A percentile compares a stretch with the other conserved stretches of the same genome.
Evolutionary conservation across 2,888 invertebrate species (phyloP).

Genomic region (Zygothrica quintamaculata): DNA sequence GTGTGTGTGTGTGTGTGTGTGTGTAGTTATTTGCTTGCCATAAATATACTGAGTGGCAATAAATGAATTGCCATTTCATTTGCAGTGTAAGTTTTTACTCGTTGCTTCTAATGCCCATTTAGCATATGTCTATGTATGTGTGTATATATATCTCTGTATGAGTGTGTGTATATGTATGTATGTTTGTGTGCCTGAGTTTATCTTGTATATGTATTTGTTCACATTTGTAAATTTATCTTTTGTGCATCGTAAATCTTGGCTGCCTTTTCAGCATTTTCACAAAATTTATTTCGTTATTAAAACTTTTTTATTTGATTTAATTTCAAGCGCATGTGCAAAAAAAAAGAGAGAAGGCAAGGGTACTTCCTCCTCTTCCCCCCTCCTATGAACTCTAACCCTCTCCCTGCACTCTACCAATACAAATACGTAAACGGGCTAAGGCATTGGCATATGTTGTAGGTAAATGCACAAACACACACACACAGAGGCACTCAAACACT

Average conservation of each 20-base stretch:
- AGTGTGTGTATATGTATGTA: conserved; percentile 12
- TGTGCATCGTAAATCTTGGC: conserved; percentile 77
- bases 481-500: no score
- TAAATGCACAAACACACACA: conserved; percentile 21
- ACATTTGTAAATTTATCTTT: conserved; percentile 70
- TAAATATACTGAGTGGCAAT: conserved; percentile 65
- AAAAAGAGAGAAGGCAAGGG: no score
- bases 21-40: conserved; percentile 69
- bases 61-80: conserved; percentile 79
- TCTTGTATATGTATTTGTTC: no score
- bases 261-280: conserved; percentile 76
- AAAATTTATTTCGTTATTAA: conserved; percentile 80
- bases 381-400: not conserved
- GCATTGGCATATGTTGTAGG: conserved; percentile 47
- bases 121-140: conserved; percentile 36
- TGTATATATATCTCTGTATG: conserved; percentile 13
- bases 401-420: not conserved
- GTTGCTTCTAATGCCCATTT: conserved; percentile 61
- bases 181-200: conserved; percentile 20
- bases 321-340: conserved; percentile 61
- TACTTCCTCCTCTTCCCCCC: not conserved
- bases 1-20: no score
- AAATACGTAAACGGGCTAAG: no score
- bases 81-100: conserved; percentile 56
- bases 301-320: conserved; percentile 79